Evolutionary conservation across 2,113 vertebrate species (phyloP).

Genomic region (Melanostigma gelatinosum): DNA sequence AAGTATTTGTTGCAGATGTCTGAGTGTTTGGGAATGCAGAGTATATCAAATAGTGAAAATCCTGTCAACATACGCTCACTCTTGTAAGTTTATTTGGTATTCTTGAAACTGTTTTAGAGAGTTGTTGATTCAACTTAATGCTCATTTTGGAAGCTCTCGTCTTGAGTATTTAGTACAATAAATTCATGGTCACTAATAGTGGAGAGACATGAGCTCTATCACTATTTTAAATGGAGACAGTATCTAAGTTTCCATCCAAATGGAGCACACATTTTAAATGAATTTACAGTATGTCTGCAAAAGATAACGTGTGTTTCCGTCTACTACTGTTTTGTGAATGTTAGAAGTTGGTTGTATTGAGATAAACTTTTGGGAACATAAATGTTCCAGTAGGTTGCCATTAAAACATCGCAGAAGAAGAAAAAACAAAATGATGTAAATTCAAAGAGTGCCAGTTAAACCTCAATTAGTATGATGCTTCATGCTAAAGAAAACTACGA

Average conservation of each 20-base stretch:
- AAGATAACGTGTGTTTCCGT: background rate
- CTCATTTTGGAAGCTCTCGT: background rate
- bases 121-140: background rate
- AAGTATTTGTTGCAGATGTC: background rate
- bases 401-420: background rate
- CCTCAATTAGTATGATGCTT: background rate
- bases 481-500: conserved; percentile 7
- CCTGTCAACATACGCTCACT: too few relatives aligned
- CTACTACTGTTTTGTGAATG: background rate
- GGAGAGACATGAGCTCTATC: background rate
- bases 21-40: background rate
- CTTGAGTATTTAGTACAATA: background rate
- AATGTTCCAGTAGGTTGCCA: too few relatives aligned
- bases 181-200: background rate
- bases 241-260: background rate
- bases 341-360: background rate
- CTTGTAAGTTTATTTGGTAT: background rate
- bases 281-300: background rate
- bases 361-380: background rate
- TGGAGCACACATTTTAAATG: background rate
- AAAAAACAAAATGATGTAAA: background rate
- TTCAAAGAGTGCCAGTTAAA: background rate
- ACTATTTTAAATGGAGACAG: background rate
- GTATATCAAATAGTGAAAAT: background rate
- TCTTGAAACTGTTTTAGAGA: background rate